Conservation (phyloP, 2,888 invertebrate species). For the Ferrisia virgata region DNA sequence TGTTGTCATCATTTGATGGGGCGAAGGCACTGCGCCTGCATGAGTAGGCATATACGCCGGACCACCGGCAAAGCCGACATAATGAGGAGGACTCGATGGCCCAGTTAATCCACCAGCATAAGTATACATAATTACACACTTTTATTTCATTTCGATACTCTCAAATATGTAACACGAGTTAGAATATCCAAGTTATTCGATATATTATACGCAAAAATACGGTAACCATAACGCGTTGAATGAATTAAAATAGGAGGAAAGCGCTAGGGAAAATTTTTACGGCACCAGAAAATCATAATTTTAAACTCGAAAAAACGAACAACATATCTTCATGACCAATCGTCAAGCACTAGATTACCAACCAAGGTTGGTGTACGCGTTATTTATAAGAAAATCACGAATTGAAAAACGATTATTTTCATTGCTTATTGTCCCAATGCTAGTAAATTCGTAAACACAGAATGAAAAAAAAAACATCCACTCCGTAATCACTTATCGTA, state of each 20-base stretch:
- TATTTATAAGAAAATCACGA: slow-evolving; percentile 40
- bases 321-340: neutral
- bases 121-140: slow-evolving; percentile 25
- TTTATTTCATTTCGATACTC: neutral
- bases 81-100: slow-evolving; percentile 37
- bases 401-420: slow-evolving; percentile 31
- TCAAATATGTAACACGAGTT: neutral
- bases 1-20: slow-evolving; percentile 31
- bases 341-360: neutral
- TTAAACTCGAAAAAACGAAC: neutral
- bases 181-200: neutral
- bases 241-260: neutral
- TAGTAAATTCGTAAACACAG: neutral
- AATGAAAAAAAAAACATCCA: slow-evolving; percentile 15
- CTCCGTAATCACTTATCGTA: neutral
- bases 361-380: neutral
- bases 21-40: neutral
- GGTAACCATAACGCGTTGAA: neutral
- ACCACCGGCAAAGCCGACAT: slow-evolving; percentile 19
- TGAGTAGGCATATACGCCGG: slow-evolving; percentile 37
- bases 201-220: neutral
- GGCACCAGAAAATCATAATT: neutral
- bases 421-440: neutral
- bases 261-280: neutral
- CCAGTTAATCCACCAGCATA: slow-evolving; percentile 30